Evolutionary conservation across 2,113 vertebrate genomes (phyloP).

Genomic region (Hippoglossus stenolepis): DNA sequence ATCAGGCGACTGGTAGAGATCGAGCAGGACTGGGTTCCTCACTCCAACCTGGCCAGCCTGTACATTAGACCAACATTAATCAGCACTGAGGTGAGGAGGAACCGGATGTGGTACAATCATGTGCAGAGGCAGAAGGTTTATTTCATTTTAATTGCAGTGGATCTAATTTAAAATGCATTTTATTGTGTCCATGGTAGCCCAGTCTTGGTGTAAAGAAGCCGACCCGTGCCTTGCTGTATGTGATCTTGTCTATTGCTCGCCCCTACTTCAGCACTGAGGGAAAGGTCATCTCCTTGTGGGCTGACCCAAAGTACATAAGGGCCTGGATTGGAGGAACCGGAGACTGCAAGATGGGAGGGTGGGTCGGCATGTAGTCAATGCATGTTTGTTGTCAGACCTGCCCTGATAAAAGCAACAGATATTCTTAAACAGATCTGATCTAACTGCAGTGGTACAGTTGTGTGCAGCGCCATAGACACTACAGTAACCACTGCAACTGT

Average conservation of each 20-base stretch:
- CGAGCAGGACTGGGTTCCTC: conserved; percentile 91
- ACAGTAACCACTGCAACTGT: background rate
- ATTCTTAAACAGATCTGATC: too few relatives aligned
- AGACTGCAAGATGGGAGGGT: conserved; percentile 95
- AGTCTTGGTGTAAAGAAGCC: conserved; percentile 51
- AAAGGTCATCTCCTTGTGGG: conserved; percentile 88
- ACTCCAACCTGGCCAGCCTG: conserved; percentile 84
- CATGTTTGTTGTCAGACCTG: too few relatives aligned
- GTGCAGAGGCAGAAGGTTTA: background rate
- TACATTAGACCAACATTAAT: conserved; percentile 87
- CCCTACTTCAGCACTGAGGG: conserved; percentile 72
- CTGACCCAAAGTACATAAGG: conserved; percentile 88
- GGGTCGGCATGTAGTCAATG: conserved; percentile 38
- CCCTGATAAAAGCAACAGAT: too few relatives aligned
- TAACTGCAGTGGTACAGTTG: background rate
- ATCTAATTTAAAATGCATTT: background rate
- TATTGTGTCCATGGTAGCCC: conserved; percentile 10
- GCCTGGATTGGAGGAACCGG: conserved; percentile 93
- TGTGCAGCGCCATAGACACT: background rate
- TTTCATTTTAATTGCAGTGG: background rate
- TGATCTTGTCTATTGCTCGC: conserved; percentile 45
- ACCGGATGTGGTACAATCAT: background rate
- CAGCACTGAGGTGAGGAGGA: conserved; percentile 39
- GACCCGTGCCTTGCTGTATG: conserved; percentile 48
- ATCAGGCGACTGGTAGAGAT: conserved; percentile 88